These are phyloP conservation scores for Coccyzus lansbergi DNA, from an alignment of 2,797 vertebrate species.

Conservation along the genomic window DNA sequence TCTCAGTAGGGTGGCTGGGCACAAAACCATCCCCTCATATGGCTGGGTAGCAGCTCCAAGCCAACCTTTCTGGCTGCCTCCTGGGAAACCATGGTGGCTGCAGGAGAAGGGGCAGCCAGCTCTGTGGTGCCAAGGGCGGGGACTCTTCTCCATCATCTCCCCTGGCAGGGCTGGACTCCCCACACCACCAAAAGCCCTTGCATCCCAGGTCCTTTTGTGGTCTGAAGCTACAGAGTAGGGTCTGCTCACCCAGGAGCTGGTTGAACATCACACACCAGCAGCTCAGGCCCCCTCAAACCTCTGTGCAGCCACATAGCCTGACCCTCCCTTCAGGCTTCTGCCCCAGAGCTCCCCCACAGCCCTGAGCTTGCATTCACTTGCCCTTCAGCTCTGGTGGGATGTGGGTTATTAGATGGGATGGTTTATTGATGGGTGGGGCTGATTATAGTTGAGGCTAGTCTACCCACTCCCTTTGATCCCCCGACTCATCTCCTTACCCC, in stretches of 20 bases:
- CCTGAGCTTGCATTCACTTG: neutral
- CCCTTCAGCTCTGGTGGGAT: neutral
- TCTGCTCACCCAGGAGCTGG: neutral
- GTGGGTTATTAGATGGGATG: neutral
- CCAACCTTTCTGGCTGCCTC: neutral
- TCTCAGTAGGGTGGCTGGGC: neutral
- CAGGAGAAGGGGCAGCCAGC: neutral
- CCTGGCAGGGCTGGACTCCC: neutral
- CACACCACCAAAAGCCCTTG: rapidly evolving
- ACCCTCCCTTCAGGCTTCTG: rapidly evolving
- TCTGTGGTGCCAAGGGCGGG: too few relatives aligned
- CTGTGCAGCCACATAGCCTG: neutral
- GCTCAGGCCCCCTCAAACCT: neutral
- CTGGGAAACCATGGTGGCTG: neutral
- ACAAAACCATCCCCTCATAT: neutral
- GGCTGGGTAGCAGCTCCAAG: neutral
- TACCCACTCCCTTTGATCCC: constrained; percentile 34
- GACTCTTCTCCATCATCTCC: neutral
- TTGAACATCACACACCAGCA: neutral
- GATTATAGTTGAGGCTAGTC: neutral
- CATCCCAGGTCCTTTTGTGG: neutral
- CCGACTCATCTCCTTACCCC: neutral
- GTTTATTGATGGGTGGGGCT: neutral
- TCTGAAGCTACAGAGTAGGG: neutral
- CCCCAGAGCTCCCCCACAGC: neutral